Conservation (phyloP, 1,140 invertebrate genomes). For the Drosophila carrolli region DNA sequence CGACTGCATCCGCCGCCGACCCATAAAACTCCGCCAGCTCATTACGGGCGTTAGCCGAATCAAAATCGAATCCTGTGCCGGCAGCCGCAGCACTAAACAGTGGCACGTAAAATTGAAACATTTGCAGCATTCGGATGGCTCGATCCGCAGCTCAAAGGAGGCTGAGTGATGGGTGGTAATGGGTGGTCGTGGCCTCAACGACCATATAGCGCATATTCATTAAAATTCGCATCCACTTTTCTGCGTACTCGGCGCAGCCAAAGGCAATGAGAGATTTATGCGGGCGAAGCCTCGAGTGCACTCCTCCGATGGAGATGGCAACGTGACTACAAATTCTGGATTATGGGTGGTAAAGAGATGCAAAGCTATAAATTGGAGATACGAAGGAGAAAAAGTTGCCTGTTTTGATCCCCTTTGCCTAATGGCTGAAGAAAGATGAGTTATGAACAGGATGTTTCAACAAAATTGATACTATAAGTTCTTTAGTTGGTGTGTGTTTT, state of each 20-base stretch:
- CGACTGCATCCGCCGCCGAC: slow-evolving; percentile 55
- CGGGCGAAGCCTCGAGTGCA: slow-evolving; percentile 18
- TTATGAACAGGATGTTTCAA: no score
- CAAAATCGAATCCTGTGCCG: slow-evolving; percentile 65
- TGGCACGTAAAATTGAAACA: slow-evolving; percentile 75
- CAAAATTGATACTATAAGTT: no score
- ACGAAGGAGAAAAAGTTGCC: no score
- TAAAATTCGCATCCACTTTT: slow-evolving; percentile 66
- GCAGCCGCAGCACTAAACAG: slow-evolving; percentile 55
- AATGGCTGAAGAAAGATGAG: no score
- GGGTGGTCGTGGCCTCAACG: slow-evolving; percentile 11
- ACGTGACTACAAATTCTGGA: slow-evolving; percentile 14
- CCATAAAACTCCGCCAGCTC: slow-evolving; percentile 67
- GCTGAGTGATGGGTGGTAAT: slow-evolving; percentile 12
- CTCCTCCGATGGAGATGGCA: slow-evolving; percentile 30
- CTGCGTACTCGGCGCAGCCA: slow-evolving; percentile 53
- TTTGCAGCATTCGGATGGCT: slow-evolving; percentile 43
- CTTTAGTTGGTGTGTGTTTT: no score
- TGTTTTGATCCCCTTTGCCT: no score
- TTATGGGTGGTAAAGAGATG: not conserved
- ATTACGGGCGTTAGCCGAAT: slow-evolving; percentile 68
- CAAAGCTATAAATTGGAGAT: no score
- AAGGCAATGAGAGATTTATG: slow-evolving; percentile 66
- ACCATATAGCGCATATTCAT: slow-evolving; percentile 69
- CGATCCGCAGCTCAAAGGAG: slow-evolving; percentile 37